Evolutionary conservation across 2,113 vertebrate genomes (phyloP).

Genomic region (Gallinago media): DNA sequence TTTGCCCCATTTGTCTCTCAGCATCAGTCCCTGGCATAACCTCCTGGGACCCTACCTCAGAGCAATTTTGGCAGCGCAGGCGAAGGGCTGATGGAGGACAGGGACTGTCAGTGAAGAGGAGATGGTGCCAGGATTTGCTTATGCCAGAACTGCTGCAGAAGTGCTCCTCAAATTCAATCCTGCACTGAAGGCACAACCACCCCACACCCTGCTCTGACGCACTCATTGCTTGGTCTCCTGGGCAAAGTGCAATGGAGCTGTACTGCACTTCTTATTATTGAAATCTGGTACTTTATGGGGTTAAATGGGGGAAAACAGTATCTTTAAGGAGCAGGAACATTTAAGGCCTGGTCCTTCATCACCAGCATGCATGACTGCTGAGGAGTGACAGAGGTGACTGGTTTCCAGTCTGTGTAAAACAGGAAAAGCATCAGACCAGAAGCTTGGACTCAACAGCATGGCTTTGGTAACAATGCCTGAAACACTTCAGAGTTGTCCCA

Average conservation of each 20-base stretch:
- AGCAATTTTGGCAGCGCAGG: not conserved
- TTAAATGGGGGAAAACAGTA: not conserved
- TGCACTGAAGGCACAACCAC: not conserved
- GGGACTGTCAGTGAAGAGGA: not conserved
- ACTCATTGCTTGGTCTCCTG: fast-evolving
- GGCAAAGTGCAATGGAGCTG: fast-evolving
- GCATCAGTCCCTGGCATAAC: not conserved
- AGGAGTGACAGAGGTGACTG: not conserved
- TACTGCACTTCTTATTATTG: fast-evolving
- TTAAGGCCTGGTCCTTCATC: not conserved
- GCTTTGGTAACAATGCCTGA: not conserved
- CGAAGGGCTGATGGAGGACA: not conserved
- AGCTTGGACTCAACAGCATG: not conserved
- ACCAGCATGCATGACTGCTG: fast-evolving
- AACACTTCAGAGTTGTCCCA: not conserved
- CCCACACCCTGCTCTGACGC: fast-evolving
- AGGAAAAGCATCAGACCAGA: not conserved
- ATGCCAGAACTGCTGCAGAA: not conserved
- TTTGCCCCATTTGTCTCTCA: not conserved
- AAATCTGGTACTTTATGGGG: not conserved
- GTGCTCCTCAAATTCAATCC: not conserved
- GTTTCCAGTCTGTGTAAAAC: not conserved
- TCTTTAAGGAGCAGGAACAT: not conserved
- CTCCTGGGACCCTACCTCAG: fast-evolving
- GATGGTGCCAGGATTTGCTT: not conserved